Conservation (phyloP, 2,888 invertebrate genomes). For the Syrista parreyssii region DNA sequence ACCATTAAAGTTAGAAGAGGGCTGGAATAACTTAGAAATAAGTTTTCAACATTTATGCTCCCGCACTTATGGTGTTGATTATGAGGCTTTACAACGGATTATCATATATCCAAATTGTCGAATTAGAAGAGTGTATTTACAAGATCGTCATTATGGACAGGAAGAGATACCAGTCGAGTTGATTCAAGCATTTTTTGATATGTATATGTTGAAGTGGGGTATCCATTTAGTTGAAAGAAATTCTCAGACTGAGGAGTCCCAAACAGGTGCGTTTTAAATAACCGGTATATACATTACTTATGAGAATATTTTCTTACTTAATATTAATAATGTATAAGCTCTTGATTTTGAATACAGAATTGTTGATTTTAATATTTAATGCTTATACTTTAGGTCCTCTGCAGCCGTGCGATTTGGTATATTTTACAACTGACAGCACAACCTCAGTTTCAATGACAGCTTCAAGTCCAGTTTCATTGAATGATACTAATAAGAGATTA, state of each 20-base stretch:
- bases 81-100: conserved; percentile 18
- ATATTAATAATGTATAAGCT: not conserved
- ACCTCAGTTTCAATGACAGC: conserved; percentile 9
- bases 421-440: conserved; percentile 13
- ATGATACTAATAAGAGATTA: conserved; percentile 6
- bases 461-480: not conserved
- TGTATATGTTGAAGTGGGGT: conserved; percentile 23
- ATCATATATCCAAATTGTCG: conserved; percentile 24
- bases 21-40: conserved; percentile 22
- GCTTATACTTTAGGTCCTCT: conserved; percentile 10
- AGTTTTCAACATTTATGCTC: conserved; percentile 16
- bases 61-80: conserved; percentile 10
- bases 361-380: not conserved
- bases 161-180: conserved; percentile 20
- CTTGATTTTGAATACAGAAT: not conserved
- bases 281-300: not conserved
- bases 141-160: conserved; percentile 17
- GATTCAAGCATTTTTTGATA: conserved; percentile 22
- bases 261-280: conserved; percentile 13
- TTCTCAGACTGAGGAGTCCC: conserved; percentile 20
- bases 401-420: conserved; percentile 18
- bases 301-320: not conserved
- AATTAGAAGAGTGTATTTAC: conserved; percentile 16
- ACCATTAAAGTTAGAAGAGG: conserved; percentile 15
- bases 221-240: conserved; percentile 22